A percentile compares a stretch with the other conserved stretches of the same genome.
These are phyloP conservation scores for Thecocarcelia acutangulata DNA, from an alignment of 2,888 invertebrate genomes.

Conservation along the genomic window DNA sequence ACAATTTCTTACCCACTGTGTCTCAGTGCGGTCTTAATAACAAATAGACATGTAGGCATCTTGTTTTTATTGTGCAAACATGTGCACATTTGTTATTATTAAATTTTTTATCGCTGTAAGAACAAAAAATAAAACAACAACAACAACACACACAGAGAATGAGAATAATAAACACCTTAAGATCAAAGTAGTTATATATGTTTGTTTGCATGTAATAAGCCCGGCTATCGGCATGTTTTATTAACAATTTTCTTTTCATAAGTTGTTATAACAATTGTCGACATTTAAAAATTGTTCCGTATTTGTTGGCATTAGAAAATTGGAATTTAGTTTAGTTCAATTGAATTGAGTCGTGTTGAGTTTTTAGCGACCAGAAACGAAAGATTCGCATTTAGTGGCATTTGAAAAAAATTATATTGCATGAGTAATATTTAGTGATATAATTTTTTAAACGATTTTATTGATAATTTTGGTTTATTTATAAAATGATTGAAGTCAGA, in stretches of 20 bases:
- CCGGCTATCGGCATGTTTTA: slow-evolving; percentile 3
- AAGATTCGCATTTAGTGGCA: no score
- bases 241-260: slow-evolving; percentile 38
- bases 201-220: neutral
- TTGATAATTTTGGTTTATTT: no score
- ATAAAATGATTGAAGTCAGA: no score
- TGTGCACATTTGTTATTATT: neutral
- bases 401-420: no score
- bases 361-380: neutral
- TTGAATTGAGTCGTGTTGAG: slow-evolving; percentile 10
- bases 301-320: slow-evolving; percentile 35
- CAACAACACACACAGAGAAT: neutral
- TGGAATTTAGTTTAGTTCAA: slow-evolving; percentile 44
- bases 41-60: slow-evolving; percentile 24
- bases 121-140: slow-evolving; percentile 15
- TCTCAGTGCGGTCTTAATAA: neutral
- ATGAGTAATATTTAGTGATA: no score
- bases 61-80: neutral
- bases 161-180: neutral
- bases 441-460: no score
- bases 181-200: neutral
- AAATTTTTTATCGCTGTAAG: slow-evolving; percentile 15
- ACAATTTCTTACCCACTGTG: slow-evolving; percentile 9
- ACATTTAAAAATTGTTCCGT: slow-evolving; percentile 58
- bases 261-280: slow-evolving; percentile 24